Conservation (phyloP, 2,888 invertebrate species). For the Chymomyza caudatula region DNA sequence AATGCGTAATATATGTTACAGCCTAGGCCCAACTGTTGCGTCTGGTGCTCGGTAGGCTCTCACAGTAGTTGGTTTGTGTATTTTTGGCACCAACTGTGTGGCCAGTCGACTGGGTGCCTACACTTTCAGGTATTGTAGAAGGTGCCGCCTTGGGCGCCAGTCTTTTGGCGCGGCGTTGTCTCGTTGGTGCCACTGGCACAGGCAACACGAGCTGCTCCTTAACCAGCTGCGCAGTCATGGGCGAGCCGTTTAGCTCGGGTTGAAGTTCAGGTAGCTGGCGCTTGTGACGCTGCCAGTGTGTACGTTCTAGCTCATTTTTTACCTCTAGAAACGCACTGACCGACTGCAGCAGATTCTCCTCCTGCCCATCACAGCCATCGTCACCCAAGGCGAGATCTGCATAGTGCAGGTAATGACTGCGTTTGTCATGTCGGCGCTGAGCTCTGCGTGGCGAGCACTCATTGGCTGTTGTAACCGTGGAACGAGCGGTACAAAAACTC, state of each 20-base stretch:
- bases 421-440: slow-evolving; percentile 30
- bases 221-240: neutral
- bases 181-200: slow-evolving; percentile 14
- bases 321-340: slow-evolving; percentile 75
- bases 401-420: slow-evolving; percentile 70
- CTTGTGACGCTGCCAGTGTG: slow-evolving; percentile 22
- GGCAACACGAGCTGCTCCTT: neutral
- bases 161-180: slow-evolving; percentile 41
- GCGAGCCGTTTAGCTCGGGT: neutral
- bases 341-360: slow-evolving; percentile 75
- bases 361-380: slow-evolving; percentile 58
- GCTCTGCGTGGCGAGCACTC: slow-evolving; percentile 35
- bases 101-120: slow-evolving; percentile 36
- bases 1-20: neutral
- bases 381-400: slow-evolving; percentile 74
- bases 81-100: slow-evolving; percentile 15
- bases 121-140: slow-evolving; percentile 62
- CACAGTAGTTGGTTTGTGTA: neutral
- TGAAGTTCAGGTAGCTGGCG: slow-evolving; percentile 41
- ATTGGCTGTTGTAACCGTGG: slow-evolving; percentile 35
- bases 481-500: slow-evolving; percentile 48
- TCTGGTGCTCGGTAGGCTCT: slow-evolving; percentile 3
- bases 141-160: slow-evolving; percentile 55
- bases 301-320: slow-evolving; percentile 72
- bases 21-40: slow-evolving; percentile 42